These are phyloP conservation scores for Cephus spinipes DNA, from an alignment of 2,888 invertebrate species.

Conservation along the genomic window DNA sequence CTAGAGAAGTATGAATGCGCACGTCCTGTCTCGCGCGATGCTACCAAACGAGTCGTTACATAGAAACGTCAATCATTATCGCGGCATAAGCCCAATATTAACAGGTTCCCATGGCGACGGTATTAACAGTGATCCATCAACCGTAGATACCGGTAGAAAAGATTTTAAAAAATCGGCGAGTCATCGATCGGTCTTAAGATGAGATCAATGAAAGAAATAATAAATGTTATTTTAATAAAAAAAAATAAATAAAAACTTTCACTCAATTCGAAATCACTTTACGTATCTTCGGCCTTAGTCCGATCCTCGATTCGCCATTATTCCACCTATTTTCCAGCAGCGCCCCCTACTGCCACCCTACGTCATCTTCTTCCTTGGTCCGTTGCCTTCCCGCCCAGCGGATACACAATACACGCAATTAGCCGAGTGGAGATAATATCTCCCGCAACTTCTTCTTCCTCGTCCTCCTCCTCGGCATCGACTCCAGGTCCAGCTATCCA, in stretches of 20 bases:
- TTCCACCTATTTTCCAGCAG: constrained; percentile 17
- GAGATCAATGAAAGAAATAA: background rate
- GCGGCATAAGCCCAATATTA: background rate
- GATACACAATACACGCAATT: constrained; percentile 44
- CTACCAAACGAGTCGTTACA: background rate
- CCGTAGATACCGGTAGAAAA: background rate
- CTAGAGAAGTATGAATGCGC: background rate
- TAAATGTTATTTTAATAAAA: background rate
- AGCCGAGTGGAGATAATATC: constrained; percentile 37
- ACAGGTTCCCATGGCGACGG: background rate
- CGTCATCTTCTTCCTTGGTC: background rate
- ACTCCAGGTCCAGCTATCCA: background rate
- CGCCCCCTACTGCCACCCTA: constrained; percentile 10
- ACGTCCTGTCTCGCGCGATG: background rate
- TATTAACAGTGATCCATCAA: background rate
- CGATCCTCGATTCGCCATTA: constrained; percentile 14
- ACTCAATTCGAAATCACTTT: background rate
- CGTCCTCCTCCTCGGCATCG: background rate
- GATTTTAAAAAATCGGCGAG: background rate
- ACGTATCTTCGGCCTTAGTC: background rate
- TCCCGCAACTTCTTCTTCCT: background rate
- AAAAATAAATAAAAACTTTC: background rate
- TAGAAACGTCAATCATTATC: background rate
- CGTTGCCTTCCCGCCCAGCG: constrained; percentile 11
- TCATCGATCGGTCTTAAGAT: background rate